These are phyloP conservation scores for Trachymyrmex septentrionalis DNA, from an alignment of 1,140 invertebrate species.

Conservation along the genomic window DNA sequence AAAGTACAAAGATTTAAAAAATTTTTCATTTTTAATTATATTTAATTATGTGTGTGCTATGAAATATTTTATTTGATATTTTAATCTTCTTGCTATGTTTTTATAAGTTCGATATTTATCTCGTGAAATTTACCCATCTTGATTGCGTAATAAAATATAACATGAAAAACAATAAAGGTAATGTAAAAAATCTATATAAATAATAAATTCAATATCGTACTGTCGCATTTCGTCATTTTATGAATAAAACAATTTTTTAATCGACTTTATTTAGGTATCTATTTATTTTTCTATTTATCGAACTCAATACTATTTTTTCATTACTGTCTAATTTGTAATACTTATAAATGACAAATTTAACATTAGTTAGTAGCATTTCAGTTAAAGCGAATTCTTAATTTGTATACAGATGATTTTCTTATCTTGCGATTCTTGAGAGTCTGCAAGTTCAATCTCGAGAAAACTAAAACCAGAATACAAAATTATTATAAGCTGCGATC, in stretches of 20 bases:
- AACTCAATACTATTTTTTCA: too few relatives aligned
- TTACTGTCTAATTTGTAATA: not conserved
- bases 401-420: conserved; percentile 86
- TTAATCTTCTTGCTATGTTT: too few relatives aligned
- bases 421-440: conserved; percentile 88
- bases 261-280: too few relatives aligned
- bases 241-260: too few relatives aligned
- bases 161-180: not conserved
- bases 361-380: not conserved
- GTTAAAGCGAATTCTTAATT: not conserved
- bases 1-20: too few relatives aligned
- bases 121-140: not conserved
- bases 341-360: not conserved
- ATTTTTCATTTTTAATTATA: too few relatives aligned
- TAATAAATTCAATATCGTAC: too few relatives aligned
- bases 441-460: conserved; percentile 88
- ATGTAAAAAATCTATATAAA: not conserved
- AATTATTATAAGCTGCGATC: conserved; percentile 88
- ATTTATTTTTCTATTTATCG: not conserved
- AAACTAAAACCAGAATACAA: conserved; percentile 87
- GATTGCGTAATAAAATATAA: not conserved
- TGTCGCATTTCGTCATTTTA: too few relatives aligned
- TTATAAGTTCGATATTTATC: too few relatives aligned
- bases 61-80: too few relatives aligned
- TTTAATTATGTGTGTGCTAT: too few relatives aligned